A percentile compares a stretch with the other conserved stretches of the same genome.
These are phyloP conservation scores for Pherbina coryleti DNA, from an alignment of 2,888 invertebrate species.

Conservation along the genomic window DNA sequence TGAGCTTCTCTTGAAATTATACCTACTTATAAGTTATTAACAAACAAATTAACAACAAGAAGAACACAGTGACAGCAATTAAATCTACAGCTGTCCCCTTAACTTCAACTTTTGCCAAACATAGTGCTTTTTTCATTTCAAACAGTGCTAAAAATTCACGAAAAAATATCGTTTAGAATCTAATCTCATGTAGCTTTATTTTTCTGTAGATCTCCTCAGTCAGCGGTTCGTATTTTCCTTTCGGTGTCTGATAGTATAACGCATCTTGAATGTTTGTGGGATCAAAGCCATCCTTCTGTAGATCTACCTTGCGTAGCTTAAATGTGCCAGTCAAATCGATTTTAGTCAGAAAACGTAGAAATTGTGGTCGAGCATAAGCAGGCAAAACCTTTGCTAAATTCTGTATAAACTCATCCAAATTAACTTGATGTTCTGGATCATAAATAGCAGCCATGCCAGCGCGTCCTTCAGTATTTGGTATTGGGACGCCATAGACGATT, in stretches of 20 bases:
- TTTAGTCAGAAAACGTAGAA: conserved; percentile 84
- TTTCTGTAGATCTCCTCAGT: conserved; percentile 80
- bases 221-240: conserved; percentile 80
- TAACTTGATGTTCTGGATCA: conserved; percentile 78
- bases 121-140: conserved; percentile 12
- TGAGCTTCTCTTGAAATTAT: not conserved
- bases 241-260: conserved; percentile 82
- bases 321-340: conserved; percentile 97
- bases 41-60: conserved; percentile 17
- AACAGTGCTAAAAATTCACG: not conserved
- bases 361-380: conserved; percentile 89
- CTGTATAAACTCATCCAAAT: conserved; percentile 74
- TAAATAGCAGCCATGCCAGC: conserved; percentile 96
- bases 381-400: conserved; percentile 81
- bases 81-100: not conserved
- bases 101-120: conserved; percentile 21
- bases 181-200: conserved; percentile 80
- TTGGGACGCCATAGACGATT: conserved; percentile 94
- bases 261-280: conserved; percentile 79
- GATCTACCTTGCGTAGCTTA: conserved; percentile 94
- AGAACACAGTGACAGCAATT: not conserved
- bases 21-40: not conserved
- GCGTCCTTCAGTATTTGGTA: conserved; percentile 85
- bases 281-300: conserved; percentile 92
- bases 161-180: conserved; percentile 72